Evolutionary conservation across 2,797 vertebrate genomes (phyloP), one percentile per base, ranked within the genome.

Genomic region (Clarias laeviceps): DNA sequence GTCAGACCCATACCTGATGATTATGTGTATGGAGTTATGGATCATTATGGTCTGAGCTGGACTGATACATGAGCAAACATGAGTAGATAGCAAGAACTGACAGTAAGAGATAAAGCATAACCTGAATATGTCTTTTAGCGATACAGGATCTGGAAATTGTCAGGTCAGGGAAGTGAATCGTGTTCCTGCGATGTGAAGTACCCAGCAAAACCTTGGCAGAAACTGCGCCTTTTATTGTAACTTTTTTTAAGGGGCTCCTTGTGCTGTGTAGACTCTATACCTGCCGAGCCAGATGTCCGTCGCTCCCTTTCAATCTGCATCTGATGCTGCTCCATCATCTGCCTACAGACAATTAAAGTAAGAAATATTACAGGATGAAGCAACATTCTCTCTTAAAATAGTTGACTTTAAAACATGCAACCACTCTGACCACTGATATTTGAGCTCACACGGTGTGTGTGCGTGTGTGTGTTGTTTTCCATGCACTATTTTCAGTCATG

Each of bases 251-350:
- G 2, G 20, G 50, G 8, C 27, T 17, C 5, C 1, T 34, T 69
- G 50, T 24, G 8, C 4, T 68, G 20, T 77, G 62, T 65, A 80
- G 29, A 50, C 68, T 82, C 6, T 94, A 94, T 93, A 97, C 98
- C 97, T 96, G 90, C 88, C 37, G 97, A 96, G 90, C 97, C 97
- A 4, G 98, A 99, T 20, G 97, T 95, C 86, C 97, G 96, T 91
- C 97, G 96, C 93, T 99, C 98, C 90, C 98, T 94, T 90, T 98
- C 97, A 91, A 98, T 97, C 90, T 98, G 97, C 92, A 97, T 95
- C 93, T 96, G 97, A 93, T 97, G 96, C 90, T 97, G 97, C 89
- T 97, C 97, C 94, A 99, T 97, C 97, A 98, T 97, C 93, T 96
- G 96, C 94, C 98, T 99, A 91, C 82, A 91, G 37, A 84, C n/a